Evolutionary conservation across 2,888 invertebrate species (phyloP).

Genomic region (Gandaritis pyraliata): DNA sequence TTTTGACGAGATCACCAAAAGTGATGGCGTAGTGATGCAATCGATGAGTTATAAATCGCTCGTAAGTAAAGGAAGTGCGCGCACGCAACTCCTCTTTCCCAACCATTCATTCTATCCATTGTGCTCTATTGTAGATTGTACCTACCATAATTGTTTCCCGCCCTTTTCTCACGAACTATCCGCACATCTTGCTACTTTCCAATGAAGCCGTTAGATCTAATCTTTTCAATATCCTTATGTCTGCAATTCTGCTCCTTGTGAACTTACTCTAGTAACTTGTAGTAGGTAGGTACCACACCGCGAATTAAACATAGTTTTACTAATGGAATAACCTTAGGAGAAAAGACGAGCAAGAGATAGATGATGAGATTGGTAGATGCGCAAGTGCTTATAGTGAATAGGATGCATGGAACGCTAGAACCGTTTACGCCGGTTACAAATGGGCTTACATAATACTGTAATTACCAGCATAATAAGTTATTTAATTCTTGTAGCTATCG

Average conservation of each 20-base stretch:
- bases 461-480: conserved; percentile 24
- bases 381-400: neutral
- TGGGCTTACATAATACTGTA: conserved; percentile 14
- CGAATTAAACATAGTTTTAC: no score
- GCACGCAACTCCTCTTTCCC: conserved; percentile 37
- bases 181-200: conserved; percentile 38
- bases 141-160: conserved; percentile 41
- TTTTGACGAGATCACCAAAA: conserved; percentile 13
- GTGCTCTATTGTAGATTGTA: conserved; percentile 42
- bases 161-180: conserved; percentile 47
- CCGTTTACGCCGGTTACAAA: conserved; percentile 8
- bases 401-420: neutral
- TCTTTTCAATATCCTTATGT: conserved; percentile 33
- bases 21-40: conserved; percentile 18
- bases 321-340: no score
- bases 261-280: neutral
- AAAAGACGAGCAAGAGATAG: no score
- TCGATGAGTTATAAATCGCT: conserved; percentile 8
- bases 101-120: conserved; percentile 35
- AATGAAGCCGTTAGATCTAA: conserved; percentile 38
- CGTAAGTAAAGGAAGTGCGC: conserved; percentile 10
- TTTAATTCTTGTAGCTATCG: conserved; percentile 20
- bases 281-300: no score
- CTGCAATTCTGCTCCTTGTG: neutral
- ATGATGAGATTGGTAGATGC: neutral